Evolutionary conservation across 2,888 invertebrate species (phyloP).

Genomic region (Drosophila borborema): DNA sequence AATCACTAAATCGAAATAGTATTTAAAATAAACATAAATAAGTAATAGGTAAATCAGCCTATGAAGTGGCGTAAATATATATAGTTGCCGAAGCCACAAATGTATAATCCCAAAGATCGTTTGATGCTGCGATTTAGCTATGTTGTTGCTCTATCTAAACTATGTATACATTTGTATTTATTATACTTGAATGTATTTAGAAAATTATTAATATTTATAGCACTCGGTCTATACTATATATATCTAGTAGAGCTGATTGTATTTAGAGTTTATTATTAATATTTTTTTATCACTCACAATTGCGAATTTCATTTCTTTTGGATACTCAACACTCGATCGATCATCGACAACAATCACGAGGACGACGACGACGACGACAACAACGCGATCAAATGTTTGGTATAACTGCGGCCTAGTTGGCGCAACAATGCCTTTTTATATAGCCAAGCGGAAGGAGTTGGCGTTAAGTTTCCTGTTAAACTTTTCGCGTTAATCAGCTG

Average conservation of each 20-base stretch:
- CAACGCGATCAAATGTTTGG: slow-evolving; percentile 65
- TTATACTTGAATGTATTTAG: not conserved
- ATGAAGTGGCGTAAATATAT: not conserved
- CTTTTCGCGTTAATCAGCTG: slow-evolving; percentile 60
- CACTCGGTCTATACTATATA: not conserved
- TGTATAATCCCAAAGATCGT: slow-evolving; percentile 1
- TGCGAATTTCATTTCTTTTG: slow-evolving; percentile 59
- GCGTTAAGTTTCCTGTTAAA: slow-evolving; percentile 70
- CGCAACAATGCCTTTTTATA: slow-evolving; percentile 75
- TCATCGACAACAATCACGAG: slow-evolving; percentile 34
- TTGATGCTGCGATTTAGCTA: not conserved
- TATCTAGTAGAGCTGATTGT: not conserved
- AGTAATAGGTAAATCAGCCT: not conserved
- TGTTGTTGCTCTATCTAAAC: not conserved
- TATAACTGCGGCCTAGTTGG: slow-evolving; percentile 65
- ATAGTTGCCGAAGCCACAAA: not conserved
- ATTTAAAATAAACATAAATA: too few relatives aligned
- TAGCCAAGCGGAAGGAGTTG: slow-evolving; percentile 76
- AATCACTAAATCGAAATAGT: not conserved
- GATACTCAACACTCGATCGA: slow-evolving; percentile 22
- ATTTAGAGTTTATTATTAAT: slow-evolving; percentile 2
- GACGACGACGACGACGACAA: slow-evolving; percentile 43
- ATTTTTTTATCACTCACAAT: slow-evolving; percentile 66
- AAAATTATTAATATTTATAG: not conserved
- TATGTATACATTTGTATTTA: not conserved